Base-by-base conservation (phyloP, 2,797 vertebrate species). In the Dallia pectoralis region DNA sequence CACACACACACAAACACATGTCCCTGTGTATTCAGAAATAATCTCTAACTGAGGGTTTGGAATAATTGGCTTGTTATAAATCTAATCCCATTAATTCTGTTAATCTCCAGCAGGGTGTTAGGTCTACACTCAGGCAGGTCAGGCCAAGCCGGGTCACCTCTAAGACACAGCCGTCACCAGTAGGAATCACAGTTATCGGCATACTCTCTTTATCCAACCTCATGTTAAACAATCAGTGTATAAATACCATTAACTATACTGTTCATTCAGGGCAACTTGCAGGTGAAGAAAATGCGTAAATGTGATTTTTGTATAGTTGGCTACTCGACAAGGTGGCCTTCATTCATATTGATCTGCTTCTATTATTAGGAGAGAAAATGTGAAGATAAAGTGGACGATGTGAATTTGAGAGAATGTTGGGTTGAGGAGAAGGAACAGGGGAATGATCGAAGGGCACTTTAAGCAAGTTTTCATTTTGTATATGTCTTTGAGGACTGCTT, bases 51-150 rank as follows among this genome's bases (percentile, higher is more conserved):
- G 74, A 53, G 84, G 71, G 72, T 82, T 70, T 84, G 67, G 69
- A 70, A 76, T 85, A 84, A 80, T 86, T 62, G 79, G 79, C 77
- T 85, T 81, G 62, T 81, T 84, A 84, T 70, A 56, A 70, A 53
- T 77, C 70, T 63, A 82, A 74, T 83, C 80, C 40, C 77, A 76
- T 79, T 79, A 70, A 83, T 86, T 80, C 83, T 79, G 84, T 66
- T 79, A 85, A 89, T 86, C 78, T 73, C 67, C 18, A 62, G 9
- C 71, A 79, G 77, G 79, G 78, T 78, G 71, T 44, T 19, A 25
- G 61, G 53, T 22, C 59, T 62, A 25, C 64, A 18, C 27, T 16
- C 4, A 74, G 51, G 16, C 53, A 56, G 51, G n/a, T 44, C 62
- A 30, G 29, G 27, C 12, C 27, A 30, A 29, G 30, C 15, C 18